Evolutionary conservation across 2,888 invertebrate genomes (phyloP).

Genomic region (Drosophila affinis): DNA sequence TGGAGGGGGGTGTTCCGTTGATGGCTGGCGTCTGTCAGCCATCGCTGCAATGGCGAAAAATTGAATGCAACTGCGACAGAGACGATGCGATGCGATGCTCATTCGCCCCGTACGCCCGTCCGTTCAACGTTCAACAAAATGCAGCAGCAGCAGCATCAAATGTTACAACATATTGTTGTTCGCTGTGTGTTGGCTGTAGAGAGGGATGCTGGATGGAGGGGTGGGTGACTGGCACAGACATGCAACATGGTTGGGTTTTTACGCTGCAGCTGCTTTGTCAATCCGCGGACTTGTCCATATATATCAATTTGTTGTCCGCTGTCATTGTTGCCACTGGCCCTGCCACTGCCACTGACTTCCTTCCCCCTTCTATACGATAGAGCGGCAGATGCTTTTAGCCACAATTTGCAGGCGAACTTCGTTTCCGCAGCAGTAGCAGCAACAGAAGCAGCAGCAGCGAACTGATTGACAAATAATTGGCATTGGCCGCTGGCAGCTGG

Average conservation of each 20-base stretch:
- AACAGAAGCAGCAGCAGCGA: neutral
- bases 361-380: conserved; percentile 19
- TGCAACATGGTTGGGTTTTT: conserved; percentile 71
- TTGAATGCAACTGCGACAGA: conserved; percentile 62
- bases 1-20: conserved; percentile 7
- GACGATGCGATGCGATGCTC: conserved; percentile 60
- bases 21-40: conserved; percentile 50
- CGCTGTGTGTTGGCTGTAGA: neutral
- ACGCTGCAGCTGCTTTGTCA: conserved; percentile 76
- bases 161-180: conserved; percentile 62
- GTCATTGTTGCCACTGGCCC: conserved; percentile 42
- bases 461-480: conserved; percentile 50
- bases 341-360: neutral
- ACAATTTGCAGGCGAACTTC: conserved; percentile 53
- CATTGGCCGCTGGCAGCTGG: neutral
- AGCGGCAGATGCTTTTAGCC: conserved; percentile 56
- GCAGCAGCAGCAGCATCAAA: conserved; percentile 52
- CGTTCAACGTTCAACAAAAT: conserved; percentile 54
- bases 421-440: conserved; percentile 30
- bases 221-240: conserved; percentile 40
- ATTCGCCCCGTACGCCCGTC: conserved; percentile 53
- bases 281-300: conserved; percentile 68
- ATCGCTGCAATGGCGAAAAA: conserved; percentile 55
- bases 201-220: neutral
- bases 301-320: conserved; percentile 76